A percentile compares a stretch with the other conserved stretches of the same genome.
Evolutionary conservation across 2,113 vertebrate genomes (phyloP).

Genomic region (Vimba vimba): DNA sequence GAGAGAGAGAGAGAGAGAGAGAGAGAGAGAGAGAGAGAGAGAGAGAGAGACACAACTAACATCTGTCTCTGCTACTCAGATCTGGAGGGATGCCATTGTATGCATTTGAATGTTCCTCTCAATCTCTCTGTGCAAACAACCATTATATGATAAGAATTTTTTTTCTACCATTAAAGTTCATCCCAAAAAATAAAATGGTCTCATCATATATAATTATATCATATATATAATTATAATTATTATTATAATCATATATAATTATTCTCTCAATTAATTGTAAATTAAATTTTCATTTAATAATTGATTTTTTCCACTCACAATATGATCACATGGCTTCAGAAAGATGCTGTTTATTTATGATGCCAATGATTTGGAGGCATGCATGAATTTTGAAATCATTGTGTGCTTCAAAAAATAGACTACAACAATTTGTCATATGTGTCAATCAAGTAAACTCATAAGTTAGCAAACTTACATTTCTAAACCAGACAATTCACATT

Average conservation of each 20-base stretch:
- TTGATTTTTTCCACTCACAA: background rate
- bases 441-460: no score
- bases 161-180: background rate
- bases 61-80: constrained; percentile 61
- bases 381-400: no score
- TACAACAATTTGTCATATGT: no score
- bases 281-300: background rate
- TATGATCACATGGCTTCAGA: background rate
- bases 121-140: constrained; percentile 19
- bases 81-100: constrained; percentile 46
- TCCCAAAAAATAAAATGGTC: background rate
- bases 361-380: background rate
- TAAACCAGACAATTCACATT: background rate
- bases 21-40: no score
- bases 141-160: constrained; percentile 23
- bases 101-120: constrained; percentile 25
- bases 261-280: background rate
- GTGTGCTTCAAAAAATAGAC: no score
- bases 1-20: constrained; percentile 53
- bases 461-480: background rate
- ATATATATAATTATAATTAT: no score
- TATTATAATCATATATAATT: background rate
- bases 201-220: background rate
- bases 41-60: no score
- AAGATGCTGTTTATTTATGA: background rate